Conservation (phyloP, 2,113 vertebrate genomes). For the human (Homo sapiens) region DNA sequence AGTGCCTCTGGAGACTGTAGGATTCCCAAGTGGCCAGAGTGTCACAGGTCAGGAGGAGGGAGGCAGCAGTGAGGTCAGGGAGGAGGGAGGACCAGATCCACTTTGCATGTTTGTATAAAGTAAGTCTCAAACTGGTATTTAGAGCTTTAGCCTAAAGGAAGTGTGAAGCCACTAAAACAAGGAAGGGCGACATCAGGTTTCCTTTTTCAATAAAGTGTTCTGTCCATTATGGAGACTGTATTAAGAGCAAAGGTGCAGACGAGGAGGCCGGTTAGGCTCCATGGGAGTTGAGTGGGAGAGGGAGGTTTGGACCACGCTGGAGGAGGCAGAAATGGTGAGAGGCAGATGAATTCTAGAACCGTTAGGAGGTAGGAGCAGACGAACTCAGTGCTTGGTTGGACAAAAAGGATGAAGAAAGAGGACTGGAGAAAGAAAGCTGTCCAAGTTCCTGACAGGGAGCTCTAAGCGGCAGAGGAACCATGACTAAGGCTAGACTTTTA, state of each 20-base stretch:
- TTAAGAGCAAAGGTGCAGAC: neutral
- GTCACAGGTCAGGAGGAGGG: too few relatives aligned
- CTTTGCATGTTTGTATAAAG: neutral
- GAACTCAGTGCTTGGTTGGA: neutral
- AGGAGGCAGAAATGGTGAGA: neutral
- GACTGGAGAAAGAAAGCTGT: too few relatives aligned
- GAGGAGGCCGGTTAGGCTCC: too few relatives aligned
- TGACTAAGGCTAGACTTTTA: neutral
- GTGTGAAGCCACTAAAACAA: neutral
- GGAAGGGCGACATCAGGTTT: neutral
- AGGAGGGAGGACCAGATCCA: neutral
- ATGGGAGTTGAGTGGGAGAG: neutral
- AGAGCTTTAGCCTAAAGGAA: neutral
- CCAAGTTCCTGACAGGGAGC: neutral
- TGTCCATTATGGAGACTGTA: neutral
- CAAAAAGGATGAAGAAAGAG: neutral
- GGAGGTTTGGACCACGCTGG: neutral
- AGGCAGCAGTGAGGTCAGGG: neutral
- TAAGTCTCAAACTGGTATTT: neutral
- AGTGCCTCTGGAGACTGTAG: neutral
- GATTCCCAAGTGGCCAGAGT: neutral
- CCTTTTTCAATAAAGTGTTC: neutral
- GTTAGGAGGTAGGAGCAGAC: neutral
- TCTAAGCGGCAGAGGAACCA: neutral
- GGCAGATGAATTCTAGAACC: neutral